Evolutionary conservation across 2,113 vertebrate species (phyloP).

Genomic region (Oncorhynchus mykiss): DNA sequence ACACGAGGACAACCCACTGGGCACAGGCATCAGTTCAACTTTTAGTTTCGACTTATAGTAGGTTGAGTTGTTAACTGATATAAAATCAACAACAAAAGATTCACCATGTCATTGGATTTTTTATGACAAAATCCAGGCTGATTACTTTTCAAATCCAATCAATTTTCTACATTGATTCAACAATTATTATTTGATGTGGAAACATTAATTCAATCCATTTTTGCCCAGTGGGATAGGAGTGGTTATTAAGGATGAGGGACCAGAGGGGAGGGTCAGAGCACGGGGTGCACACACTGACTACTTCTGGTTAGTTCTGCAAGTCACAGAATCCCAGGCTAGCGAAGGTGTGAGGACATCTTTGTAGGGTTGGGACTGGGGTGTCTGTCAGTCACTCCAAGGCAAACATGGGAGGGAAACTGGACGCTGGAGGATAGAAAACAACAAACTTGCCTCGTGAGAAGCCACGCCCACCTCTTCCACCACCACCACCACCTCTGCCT

Average conservation of each 20-base stretch:
- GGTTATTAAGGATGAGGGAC: not conserved
- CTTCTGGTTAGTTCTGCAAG: conserved; percentile 5
- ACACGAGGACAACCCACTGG: not conserved
- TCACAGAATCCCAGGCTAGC: conserved; percentile 1
- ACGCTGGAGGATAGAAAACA: conserved; percentile 1
- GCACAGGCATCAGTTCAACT: too few species aligned
- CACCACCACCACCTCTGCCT: conserved; percentile 67
- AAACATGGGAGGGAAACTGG: conserved; percentile 5
- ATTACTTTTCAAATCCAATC: too few species aligned
- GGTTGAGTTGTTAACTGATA: too few species aligned
- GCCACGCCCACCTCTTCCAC: conserved; percentile 74
- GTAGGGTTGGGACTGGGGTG: not conserved
- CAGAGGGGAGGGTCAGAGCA: not conserved
- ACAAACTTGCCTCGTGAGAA: conserved; percentile 71
- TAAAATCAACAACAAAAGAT: too few species aligned
- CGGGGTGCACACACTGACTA: not conserved
- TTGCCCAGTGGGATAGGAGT: too few species aligned
- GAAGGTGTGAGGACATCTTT: not conserved
- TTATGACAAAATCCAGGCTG: too few species aligned
- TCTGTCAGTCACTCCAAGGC: conserved; percentile 14
- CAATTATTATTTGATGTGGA: too few species aligned
- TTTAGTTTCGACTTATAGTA: too few species aligned
- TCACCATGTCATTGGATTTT: too few species aligned
- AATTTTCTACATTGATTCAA: too few species aligned
- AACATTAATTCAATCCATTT: too few species aligned